A percentile compares a stretch with the other conserved stretches of the same genome.
Evolutionary conservation across 1,140 invertebrate genomes (phyloP).

Genomic region (Meteorus sp.): DNA sequence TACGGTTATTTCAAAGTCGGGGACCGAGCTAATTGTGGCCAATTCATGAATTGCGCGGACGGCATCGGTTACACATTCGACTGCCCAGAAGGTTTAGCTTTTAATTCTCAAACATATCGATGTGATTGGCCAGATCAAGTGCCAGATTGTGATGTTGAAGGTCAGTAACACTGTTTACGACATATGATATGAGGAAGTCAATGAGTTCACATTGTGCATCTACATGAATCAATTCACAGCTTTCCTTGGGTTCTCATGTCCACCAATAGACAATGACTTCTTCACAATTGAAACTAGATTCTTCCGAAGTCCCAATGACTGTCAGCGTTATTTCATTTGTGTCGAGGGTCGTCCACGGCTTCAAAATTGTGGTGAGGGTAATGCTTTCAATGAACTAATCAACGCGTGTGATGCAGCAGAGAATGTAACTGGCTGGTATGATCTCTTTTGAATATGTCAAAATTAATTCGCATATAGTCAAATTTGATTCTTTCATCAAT

Average conservation of each 20-base stretch:
- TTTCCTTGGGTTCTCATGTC: conserved; percentile 71
- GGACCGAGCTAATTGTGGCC: conserved; percentile 73
- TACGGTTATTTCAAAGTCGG: conserved; percentile 80
- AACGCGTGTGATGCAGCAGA: conserved; percentile 75
- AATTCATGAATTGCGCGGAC: conserved; percentile 82
- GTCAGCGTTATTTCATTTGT: conserved; percentile 82
- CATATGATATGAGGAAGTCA: no score
- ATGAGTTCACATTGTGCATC: neutral
- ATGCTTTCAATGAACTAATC: conserved; percentile 78
- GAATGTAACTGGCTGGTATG: conserved; percentile 75
- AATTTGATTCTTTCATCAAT: neutral
- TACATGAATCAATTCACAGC: conserved; percentile 44
- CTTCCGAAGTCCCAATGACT: conserved; percentile 67
- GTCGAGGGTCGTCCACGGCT: conserved; percentile 72
- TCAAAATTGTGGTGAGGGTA: conserved; percentile 74
- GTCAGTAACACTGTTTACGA: conserved; percentile 42
- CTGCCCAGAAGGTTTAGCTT: conserved; percentile 85
- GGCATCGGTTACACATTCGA: conserved; percentile 68
- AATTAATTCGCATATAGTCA: neutral
- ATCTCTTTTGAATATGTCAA: conserved; percentile 19
- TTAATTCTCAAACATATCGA: conserved; percentile 73
- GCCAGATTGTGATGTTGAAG: conserved; percentile 74
- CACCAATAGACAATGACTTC: conserved; percentile 54
- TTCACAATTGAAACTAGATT: conserved; percentile 61
- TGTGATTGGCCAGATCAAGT: conserved; percentile 89